Evolutionary conservation across 2,113 vertebrate species (phyloP).

Genomic region (Piaya cayana): DNA sequence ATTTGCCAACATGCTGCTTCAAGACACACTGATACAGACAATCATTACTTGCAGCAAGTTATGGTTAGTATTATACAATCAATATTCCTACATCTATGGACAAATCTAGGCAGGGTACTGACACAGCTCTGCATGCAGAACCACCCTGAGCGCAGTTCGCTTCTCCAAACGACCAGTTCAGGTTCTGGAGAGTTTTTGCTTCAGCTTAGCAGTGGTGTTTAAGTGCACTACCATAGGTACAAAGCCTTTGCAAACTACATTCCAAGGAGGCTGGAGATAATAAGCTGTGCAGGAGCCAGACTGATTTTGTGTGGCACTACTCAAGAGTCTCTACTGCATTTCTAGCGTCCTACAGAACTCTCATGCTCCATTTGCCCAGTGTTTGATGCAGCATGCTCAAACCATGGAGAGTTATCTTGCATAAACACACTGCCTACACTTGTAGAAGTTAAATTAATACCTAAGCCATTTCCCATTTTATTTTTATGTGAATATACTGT

Average conservation of each 20-base stretch:
- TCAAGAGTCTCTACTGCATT: not conserved
- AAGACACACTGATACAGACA: accelerated
- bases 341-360: not conserved
- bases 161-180: not conserved
- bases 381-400: not conserved
- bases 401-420: not conserved
- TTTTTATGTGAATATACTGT: not conserved
- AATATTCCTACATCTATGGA: not conserved
- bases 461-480: not conserved
- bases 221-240: not conserved
- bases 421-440: not conserved
- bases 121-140: not conserved
- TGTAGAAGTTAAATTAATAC: not conserved
- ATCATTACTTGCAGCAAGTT: not conserved
- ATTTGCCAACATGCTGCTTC: not conserved
- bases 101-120: not conserved
- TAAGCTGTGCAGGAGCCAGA: accelerated
- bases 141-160: accelerated
- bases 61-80: not conserved
- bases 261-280: not conserved
- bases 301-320: not conserved
- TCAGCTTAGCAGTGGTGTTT: not conserved
- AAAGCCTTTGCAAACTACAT: not conserved
- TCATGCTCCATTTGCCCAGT: not conserved
- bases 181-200: not conserved